These are phyloP conservation scores for Hetaerina titia DNA, from an alignment of 2,888 invertebrate genomes.

Conservation along the genomic window DNA sequence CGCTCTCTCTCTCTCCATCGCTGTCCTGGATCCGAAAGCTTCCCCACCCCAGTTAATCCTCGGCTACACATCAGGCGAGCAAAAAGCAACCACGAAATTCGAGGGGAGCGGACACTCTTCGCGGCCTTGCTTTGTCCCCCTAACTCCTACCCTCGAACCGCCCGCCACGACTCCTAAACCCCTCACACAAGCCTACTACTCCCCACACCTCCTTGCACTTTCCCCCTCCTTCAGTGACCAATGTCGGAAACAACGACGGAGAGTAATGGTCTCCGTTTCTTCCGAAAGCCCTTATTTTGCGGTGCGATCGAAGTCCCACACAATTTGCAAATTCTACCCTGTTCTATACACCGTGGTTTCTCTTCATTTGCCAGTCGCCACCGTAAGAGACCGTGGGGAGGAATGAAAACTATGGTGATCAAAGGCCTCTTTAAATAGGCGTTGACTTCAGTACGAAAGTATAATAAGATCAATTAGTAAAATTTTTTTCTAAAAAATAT, in stretches of 20 bases:
- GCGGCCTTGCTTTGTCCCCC: not conserved
- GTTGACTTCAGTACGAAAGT: not conserved
- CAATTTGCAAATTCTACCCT: not conserved
- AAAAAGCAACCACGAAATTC: constrained; percentile 33
- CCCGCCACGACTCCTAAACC: no score
- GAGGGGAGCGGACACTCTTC: not conserved
- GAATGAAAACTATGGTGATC: not conserved
- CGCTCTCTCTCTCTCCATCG: not conserved
- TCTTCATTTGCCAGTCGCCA: not conserved
- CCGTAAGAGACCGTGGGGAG: not conserved
- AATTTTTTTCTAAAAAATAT: no score
- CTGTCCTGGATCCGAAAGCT: not conserved
- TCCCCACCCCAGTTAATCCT: not conserved
- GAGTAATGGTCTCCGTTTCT: not conserved
- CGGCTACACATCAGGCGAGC: constrained; percentile 46
- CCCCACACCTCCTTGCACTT: not conserved
- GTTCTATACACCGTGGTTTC: not conserved
- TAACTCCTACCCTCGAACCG: no score
- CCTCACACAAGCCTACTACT: no score
- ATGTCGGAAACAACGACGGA: no score
- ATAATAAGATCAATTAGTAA: no score
- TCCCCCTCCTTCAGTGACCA: not conserved
- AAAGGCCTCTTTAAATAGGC: not conserved
- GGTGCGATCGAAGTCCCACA: not conserved
- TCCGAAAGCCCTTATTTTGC: not conserved